Percentiles rank a stretch among this genome's conserved stretches.
Conservation (phyloP, 2,797 vertebrate species). For the Lepus oiostolus region DNA sequence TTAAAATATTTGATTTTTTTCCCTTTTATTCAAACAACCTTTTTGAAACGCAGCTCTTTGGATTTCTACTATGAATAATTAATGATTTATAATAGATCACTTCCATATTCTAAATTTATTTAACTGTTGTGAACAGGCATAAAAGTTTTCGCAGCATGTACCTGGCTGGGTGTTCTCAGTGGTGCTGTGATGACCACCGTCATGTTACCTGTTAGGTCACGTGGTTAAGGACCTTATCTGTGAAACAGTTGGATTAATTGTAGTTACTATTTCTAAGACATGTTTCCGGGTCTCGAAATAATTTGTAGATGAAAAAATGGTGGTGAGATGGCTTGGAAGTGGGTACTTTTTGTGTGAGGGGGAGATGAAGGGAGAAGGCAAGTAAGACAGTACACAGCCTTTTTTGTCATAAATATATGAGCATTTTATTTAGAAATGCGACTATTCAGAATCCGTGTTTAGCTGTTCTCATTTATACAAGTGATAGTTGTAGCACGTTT, state of each 20-base stretch:
- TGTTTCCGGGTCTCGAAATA: background rate
- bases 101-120: background rate
- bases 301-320: constrained; percentile 12
- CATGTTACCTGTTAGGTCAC: constrained; percentile 10
- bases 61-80: constrained; percentile 5
- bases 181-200: background rate
- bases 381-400: background rate
- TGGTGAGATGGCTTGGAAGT: background rate
- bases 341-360: background rate
- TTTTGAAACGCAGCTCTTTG: background rate
- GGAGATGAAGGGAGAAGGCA: background rate
- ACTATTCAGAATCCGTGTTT: background rate
- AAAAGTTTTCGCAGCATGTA: constrained; percentile 71
- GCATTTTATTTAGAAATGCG: background rate
- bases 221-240: too few species aligned
- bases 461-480: background rate
- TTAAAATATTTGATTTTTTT: background rate
- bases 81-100: background rate
- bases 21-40: background rate
- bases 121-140: background rate
- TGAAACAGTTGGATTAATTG: background rate
- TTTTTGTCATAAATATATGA: background rate
- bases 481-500: background rate
- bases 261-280: background rate
- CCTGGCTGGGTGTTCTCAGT: background rate